A percentile compares a stretch with the other conserved stretches of the same genome.
phyloP scores from a whole-genome alignment of 2,113 vertebrate genomes.

The Indicator maculatus region DNA sequence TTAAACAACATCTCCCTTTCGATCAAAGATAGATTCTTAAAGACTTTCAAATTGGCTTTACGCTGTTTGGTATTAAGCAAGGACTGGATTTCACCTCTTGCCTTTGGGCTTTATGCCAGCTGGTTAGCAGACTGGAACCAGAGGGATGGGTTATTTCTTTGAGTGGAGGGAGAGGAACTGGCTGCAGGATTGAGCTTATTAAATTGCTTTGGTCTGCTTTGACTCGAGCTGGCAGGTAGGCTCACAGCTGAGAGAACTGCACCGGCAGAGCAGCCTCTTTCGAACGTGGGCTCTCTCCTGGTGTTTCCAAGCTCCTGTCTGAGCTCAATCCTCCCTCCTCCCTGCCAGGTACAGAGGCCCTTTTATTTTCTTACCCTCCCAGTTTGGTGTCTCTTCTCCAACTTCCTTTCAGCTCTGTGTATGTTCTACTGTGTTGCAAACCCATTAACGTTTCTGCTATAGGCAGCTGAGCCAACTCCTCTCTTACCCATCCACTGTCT shows the following conservation, averaged over 20 bases:
- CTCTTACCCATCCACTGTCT: not conserved
- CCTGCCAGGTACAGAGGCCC: not conserved
- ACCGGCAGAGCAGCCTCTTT: not conserved
- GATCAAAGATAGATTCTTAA: slow-evolving; percentile 69
- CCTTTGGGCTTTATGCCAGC: slow-evolving; percentile 35
- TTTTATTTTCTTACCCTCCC: not conserved
- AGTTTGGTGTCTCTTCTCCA: not conserved
- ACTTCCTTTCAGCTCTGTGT: not conserved
- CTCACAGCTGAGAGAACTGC: not conserved
- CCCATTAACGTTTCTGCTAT: not conserved
- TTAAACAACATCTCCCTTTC: slow-evolving; percentile 66
- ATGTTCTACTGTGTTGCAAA: not conserved
- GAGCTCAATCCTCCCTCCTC: not conserved
- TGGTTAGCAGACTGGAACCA: slow-evolving; percentile 21
- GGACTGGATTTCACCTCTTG: slow-evolving; percentile 59
- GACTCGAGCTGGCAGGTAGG: slow-evolving; percentile 14
- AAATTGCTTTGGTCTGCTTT: slow-evolving; percentile 47
- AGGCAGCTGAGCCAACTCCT: not conserved
- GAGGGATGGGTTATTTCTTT: slow-evolving; percentile 54
- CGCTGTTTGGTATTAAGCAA: slow-evolving; percentile 48
- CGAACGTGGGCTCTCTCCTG: fast-evolving
- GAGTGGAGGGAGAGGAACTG: slow-evolving; percentile 47
- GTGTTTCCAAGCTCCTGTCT: not conserved
- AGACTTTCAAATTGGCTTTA: slow-evolving; percentile 70
- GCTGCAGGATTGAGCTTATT: slow-evolving; percentile 43